phyloP scores from a whole-genome alignment of 2,888 invertebrate species.

The Pomacea canaliculata region DNA sequence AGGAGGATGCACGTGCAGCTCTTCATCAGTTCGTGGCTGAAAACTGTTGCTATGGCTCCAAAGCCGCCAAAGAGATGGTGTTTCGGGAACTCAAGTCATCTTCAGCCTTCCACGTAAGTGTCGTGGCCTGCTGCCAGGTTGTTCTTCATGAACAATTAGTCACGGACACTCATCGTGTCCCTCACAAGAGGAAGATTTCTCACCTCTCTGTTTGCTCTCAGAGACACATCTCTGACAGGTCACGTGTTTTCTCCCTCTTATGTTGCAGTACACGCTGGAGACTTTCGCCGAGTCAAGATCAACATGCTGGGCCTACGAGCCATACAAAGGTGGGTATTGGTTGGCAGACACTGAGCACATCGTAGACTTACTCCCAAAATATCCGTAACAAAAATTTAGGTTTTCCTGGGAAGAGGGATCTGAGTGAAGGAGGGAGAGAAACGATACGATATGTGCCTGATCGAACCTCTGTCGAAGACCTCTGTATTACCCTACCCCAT shows the following conservation, averaged over 20 bases:
- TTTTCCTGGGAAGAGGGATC: too few relatives aligned
- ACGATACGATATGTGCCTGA: too few relatives aligned
- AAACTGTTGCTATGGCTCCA: conserved; percentile 73
- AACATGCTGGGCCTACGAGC: conserved; percentile 73
- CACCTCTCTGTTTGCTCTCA: too few relatives aligned
- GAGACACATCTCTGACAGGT: too few relatives aligned
- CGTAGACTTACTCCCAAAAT: too few relatives aligned
- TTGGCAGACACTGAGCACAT: too few relatives aligned
- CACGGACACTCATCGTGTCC: neutral
- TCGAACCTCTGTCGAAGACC: too few relatives aligned
- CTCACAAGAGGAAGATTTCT: neutral
- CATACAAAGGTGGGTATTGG: conserved; percentile 66
- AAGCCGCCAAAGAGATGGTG: conserved; percentile 71
- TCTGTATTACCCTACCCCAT: too few relatives aligned
- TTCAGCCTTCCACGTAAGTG: conserved; percentile 73
- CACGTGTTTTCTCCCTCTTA: neutral
- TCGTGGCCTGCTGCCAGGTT: neutral
- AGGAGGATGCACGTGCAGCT: conserved; percentile 71
- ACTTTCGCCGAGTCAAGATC: conserved; percentile 73
- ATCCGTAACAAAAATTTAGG: too few relatives aligned
- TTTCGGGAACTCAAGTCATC: conserved; percentile 71
- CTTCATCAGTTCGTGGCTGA: conserved; percentile 70
- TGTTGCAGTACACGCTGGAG: conserved; percentile 72
- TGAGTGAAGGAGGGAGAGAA: too few relatives aligned
- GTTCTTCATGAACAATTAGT: neutral